A percentile compares a stretch with the other conserved stretches of the same genome.
These are phyloP conservation scores for Pavo muticus DNA, from an alignment of 2,113 vertebrate genomes.

Conservation along the genomic window DNA sequence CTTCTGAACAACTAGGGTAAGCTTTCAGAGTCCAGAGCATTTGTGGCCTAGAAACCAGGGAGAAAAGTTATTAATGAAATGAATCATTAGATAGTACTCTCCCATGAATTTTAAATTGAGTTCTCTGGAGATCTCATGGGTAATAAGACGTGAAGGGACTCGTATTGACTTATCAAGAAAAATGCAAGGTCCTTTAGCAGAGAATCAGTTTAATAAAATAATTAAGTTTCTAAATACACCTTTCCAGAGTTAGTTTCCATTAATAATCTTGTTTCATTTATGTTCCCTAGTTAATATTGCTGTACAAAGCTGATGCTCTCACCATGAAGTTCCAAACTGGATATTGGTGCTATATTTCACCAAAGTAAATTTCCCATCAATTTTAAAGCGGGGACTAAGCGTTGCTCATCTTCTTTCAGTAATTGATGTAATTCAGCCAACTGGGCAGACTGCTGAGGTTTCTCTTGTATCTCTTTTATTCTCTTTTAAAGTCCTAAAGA, in stretches of 20 bases:
- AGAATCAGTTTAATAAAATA: slow-evolving; percentile 26
- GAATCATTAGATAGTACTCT: slow-evolving; percentile 19
- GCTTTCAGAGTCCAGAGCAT: background rate
- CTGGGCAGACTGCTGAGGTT: background rate
- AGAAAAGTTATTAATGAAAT: slow-evolving; percentile 34
- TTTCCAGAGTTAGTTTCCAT: background rate
- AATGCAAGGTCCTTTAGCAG: background rate
- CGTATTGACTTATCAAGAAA: background rate
- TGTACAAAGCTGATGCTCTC: background rate
- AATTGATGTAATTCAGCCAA: background rate
- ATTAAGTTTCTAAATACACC: slow-evolving; percentile 22
- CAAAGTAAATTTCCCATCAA: background rate
- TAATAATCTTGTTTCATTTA: background rate
- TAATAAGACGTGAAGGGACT: slow-evolving; percentile 26
- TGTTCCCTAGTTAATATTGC: background rate
- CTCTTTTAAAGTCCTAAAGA: background rate
- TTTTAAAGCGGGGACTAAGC: background rate
- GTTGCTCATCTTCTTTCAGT: background rate
- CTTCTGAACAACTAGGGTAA: background rate
- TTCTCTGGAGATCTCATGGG: slow-evolving; percentile 1
- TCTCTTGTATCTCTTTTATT: background rate
- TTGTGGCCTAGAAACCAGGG: slow-evolving; percentile 8
- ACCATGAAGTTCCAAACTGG: background rate
- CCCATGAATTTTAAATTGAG: slow-evolving; percentile 36
- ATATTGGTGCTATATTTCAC: background rate